These are phyloP conservation scores for Lepilemur septentrionalis DNA, from an alignment of 2,797 vertebrate genomes.

Conservation along the genomic window DNA sequence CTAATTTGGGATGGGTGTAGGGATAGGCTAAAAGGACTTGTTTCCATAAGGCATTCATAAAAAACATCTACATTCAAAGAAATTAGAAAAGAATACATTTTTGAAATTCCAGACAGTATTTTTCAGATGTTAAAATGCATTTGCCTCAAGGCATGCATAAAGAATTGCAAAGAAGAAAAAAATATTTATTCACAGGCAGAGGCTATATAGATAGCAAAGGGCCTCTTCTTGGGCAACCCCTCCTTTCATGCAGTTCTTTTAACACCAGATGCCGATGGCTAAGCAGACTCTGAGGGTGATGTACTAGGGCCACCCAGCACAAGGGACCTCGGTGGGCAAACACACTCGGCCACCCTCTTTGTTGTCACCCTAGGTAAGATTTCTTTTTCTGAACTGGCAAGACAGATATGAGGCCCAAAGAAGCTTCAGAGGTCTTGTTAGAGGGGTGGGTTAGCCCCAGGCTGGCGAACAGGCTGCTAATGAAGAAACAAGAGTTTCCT, in stretches of 20 bases:
- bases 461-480: background rate
- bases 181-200: conserved; percentile 48
- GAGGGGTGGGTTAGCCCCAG: background rate
- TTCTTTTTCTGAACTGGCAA: background rate
- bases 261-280: conserved; percentile 24
- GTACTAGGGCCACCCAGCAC: background rate
- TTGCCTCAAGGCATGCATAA: conserved; percentile 26
- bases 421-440: background rate
- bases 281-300: background rate
- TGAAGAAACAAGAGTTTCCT: background rate
- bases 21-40: background rate
- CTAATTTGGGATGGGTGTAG: background rate
- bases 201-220: background rate
- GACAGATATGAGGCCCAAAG: too few species aligned
- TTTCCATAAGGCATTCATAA: background rate
- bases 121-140: conserved; percentile 51
- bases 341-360: background rate
- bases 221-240: background rate
- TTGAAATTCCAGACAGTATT: background rate
- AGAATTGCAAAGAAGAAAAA: conserved; percentile 45
- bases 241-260: background rate
- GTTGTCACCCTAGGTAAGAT: background rate
- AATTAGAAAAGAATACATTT: background rate
- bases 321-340: background rate
- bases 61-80: conserved; percentile 5